Evolutionary conservation across 2,888 invertebrate species (phyloP).

Genomic region (Thecophora atra): DNA sequence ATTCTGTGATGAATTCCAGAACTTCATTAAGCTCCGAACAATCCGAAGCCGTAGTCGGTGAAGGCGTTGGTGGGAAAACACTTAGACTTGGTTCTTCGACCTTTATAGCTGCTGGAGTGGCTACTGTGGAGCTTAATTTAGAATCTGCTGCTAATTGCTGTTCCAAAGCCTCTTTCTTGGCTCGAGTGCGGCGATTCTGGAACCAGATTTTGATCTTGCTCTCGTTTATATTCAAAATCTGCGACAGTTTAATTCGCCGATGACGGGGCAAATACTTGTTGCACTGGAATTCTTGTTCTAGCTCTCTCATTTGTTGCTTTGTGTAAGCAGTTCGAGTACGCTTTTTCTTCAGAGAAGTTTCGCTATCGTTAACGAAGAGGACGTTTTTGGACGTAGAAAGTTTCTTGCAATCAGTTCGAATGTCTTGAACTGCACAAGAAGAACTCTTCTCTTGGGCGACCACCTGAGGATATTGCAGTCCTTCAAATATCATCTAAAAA

Average conservation of each 20-base stretch:
- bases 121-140: slow-evolving; percentile 22
- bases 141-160: slow-evolving; percentile 19
- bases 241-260: slow-evolving; percentile 94
- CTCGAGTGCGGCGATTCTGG: slow-evolving; percentile 83
- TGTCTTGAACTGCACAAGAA: background rate
- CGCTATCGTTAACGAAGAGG: background rate
- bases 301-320: slow-evolving; percentile 90
- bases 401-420: background rate
- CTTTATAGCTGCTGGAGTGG: slow-evolving; percentile 30
- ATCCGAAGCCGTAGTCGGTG: slow-evolving; percentile 6
- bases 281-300: slow-evolving; percentile 95
- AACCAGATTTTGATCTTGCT: slow-evolving; percentile 90
- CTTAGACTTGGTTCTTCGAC: slow-evolving; percentile 28
- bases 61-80: background rate
- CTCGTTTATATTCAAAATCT: slow-evolving; percentile 87
- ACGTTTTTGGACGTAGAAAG: background rate
- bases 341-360: slow-evolving; percentile 66
- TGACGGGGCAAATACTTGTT: slow-evolving; percentile 92
- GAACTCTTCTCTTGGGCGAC: background rate
- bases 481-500: background rate
- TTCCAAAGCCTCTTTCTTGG: slow-evolving; percentile 66
- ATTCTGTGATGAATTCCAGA: slow-evolving; percentile 24
- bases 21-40: slow-evolving; percentile 20
- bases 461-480: background rate
- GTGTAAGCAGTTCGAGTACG: slow-evolving; percentile 94